A percentile compares a stretch with the other conserved stretches of the same genome.
These are phyloP conservation scores for Hydrotaea cyrtoneurina DNA, from an alignment of 2,888 invertebrate species.

Conservation along the genomic window DNA sequence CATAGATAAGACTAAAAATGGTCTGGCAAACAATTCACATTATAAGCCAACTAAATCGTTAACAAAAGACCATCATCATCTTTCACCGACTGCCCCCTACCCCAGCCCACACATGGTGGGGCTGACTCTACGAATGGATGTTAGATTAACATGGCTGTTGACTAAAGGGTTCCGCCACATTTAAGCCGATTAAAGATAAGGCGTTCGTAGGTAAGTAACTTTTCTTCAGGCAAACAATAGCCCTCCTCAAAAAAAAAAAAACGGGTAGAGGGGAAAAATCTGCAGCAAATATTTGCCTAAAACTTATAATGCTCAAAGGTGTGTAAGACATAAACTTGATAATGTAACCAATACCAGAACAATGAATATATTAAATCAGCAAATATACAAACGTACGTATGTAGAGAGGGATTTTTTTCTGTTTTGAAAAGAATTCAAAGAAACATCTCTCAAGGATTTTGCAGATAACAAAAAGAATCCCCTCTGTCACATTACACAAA, in stretches of 20 bases:
- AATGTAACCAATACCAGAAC: background rate
- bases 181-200: slow-evolving; percentile 26
- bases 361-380: slow-evolving; percentile 24
- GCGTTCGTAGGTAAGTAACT: background rate
- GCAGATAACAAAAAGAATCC: background rate
- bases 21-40: no score
- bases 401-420: background rate
- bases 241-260: background rate
- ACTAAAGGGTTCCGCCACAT: slow-evolving; percentile 11
- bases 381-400: slow-evolving; percentile 19
- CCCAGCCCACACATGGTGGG: background rate
- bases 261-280: background rate
- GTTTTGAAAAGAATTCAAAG: background rate
- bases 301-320: slow-evolving; percentile 13
- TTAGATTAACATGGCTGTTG: slow-evolving; percentile 4
- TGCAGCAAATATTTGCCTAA: slow-evolving; percentile 16
- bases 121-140: background rate
- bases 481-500: background rate
- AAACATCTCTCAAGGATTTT: slow-evolving; percentile 10
- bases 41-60: background rate
- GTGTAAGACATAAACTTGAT: background rate
- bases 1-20: no score
- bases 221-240: slow-evolving; percentile 25
- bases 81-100: no score
- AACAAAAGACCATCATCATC: background rate